Percentiles rank a stretch among this genome's conserved stretches.
phyloP scores from a whole-genome alignment of 2,888 invertebrate species.

The Dryomyza anilis region DNA sequence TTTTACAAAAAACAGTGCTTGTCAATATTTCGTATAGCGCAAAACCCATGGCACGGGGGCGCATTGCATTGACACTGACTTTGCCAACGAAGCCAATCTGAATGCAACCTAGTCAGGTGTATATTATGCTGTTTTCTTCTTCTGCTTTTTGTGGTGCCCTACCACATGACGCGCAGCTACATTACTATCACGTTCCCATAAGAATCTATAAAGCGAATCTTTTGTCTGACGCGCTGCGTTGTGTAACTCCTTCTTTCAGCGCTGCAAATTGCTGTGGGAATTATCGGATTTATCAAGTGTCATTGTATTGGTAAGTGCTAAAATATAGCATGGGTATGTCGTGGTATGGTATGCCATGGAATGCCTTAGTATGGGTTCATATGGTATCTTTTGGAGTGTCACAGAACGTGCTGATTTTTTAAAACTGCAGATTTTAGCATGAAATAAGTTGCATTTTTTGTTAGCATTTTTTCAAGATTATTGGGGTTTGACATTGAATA shows the following conservation, averaged over 20 bases:
- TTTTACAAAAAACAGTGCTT: no score
- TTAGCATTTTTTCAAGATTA: not conserved
- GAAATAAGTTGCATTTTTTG: not conserved
- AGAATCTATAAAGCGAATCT: no score
- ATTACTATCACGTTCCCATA: no score
- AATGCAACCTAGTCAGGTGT: conserved; percentile 18
- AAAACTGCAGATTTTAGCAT: not conserved
- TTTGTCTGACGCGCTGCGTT: not conserved
- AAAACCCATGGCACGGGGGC: no score
- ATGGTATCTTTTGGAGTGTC: no score
- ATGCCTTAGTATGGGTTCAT: no score
- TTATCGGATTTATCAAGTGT: conserved; percentile 20
- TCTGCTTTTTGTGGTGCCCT: not conserved
- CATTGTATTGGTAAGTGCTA: conserved; percentile 13
- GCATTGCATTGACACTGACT: conserved; percentile 17
- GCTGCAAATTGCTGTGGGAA: conserved; percentile 13
- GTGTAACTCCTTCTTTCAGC: not conserved
- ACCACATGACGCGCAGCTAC: no score
- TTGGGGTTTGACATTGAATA: not conserved
- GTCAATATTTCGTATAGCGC: no score
- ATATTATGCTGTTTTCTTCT: not conserved
- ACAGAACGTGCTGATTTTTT: conserved; percentile 3
- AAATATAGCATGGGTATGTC: not conserved
- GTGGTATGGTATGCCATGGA: no score
- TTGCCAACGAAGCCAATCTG: conserved; percentile 11